Conservation (phyloP, 2,888 invertebrate genomes). For the Caenorhabditis sinica region DNA sequence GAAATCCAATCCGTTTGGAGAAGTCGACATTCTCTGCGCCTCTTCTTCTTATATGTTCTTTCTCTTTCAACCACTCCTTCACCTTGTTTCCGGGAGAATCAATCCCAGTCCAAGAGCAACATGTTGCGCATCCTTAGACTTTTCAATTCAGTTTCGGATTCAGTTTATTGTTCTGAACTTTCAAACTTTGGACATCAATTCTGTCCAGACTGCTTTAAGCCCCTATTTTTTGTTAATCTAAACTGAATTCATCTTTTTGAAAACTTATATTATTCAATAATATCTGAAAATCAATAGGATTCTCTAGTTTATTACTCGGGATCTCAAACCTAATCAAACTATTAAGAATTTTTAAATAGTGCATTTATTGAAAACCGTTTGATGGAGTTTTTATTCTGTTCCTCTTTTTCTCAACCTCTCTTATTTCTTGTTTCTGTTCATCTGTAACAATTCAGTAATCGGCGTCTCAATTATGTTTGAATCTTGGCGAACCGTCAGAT, state of each 20-base stretch:
- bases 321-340: no score
- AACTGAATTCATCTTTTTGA: no score
- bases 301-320: no score
- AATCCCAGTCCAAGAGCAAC: slow-evolving; percentile 31
- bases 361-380: no score
- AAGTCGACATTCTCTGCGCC: slow-evolving; percentile 49
- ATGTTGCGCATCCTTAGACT: slow-evolving; percentile 27
- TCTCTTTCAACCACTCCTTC: slow-evolving; percentile 27
- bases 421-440: not conserved
- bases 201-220: no score
- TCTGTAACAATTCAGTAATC: slow-evolving; percentile 33
- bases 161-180: not conserved
- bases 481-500: slow-evolving; percentile 29
- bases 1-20: slow-evolving; percentile 49
- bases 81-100: slow-evolving; percentile 52
- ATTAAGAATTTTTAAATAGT: no score
- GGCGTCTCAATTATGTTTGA: slow-evolving; percentile 55
- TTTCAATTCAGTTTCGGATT: slow-evolving; percentile 14
- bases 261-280: no score
- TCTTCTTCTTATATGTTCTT: slow-evolving; percentile 37
- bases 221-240: no score
- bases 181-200: not conserved
- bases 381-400: no score
- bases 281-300: no score
- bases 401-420: not conserved